Percentiles rank a stretch among this genome's conserved stretches.
Evolutionary conservation across 2,888 invertebrate genomes (phyloP).

Genomic region (Odontomyia ornata): DNA sequence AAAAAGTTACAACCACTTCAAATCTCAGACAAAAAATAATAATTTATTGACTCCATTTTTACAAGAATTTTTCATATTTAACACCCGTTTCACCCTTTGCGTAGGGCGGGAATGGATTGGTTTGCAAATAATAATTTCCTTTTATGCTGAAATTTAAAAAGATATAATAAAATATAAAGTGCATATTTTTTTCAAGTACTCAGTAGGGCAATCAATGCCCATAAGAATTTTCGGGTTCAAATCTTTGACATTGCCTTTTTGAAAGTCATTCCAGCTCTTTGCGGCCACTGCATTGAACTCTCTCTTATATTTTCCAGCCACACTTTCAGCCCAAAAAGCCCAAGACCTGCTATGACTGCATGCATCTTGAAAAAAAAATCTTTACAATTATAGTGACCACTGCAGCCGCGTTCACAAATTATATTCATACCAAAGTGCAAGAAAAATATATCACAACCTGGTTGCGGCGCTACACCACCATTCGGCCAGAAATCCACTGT

Average conservation of each 20-base stretch:
- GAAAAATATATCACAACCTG: slow-evolving; percentile 63
- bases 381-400: no score
- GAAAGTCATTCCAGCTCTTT: slow-evolving; percentile 68
- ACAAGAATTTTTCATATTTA: no score
- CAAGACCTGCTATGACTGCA: slow-evolving; percentile 72
- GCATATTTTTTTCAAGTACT: slow-evolving; percentile 51
- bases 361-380: slow-evolving; percentile 63
- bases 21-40: no score
- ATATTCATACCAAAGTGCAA: not conserved
- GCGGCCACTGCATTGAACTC: slow-evolving; percentile 69
- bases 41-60: no score
- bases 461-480: slow-evolving; percentile 69
- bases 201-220: slow-evolving; percentile 61
- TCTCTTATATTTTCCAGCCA: slow-evolving; percentile 56
- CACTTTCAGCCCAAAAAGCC: slow-evolving; percentile 71
- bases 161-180: no score
- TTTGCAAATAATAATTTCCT: slow-evolving; percentile 32
- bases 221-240: slow-evolving; percentile 54
- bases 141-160: slow-evolving; percentile 7
- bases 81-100: slow-evolving; percentile 11
- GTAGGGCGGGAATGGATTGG: slow-evolving; percentile 29
- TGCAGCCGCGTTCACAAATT: no score
- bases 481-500: slow-evolving; percentile 73
- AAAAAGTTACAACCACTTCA: no score
- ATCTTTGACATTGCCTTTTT: slow-evolving; percentile 57